Evolutionary conservation across 2,113 vertebrate genomes (phyloP).

Genomic region (Chionodraco myersi): DNA sequence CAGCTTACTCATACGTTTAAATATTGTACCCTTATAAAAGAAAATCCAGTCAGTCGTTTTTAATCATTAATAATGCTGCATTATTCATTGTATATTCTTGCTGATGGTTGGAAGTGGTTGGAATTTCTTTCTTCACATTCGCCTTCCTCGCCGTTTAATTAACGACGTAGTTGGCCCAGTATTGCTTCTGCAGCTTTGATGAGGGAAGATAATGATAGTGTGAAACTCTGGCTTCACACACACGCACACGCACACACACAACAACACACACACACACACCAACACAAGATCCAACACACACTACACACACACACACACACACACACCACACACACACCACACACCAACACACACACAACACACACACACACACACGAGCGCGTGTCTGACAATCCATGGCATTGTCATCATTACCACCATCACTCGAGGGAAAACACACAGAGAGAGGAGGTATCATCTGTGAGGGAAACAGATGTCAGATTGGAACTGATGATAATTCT

Average conservation of each 20-base stretch:
- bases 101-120: too few species aligned
- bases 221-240: slow-evolving; percentile 21
- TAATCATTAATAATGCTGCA: background rate
- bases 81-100: too few species aligned
- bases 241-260: background rate
- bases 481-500: background rate
- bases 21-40: too few species aligned
- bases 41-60: background rate
- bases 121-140: background rate
- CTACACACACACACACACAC: slow-evolving; percentile 6
- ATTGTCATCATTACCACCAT: slow-evolving; percentile 18
- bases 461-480: background rate
- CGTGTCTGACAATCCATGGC: slow-evolving; percentile 4
- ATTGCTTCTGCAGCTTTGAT: slow-evolving; percentile 2
- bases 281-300: too few species aligned
- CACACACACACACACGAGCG: background rate
- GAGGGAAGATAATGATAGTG: slow-evolving; percentile 39
- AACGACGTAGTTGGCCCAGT: slow-evolving; percentile 39
- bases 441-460: background rate
- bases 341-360: background rate
- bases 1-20: background rate
- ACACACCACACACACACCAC: slow-evolving; percentile 1
- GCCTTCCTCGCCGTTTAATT: slow-evolving; percentile 6
- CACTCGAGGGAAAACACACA: slow-evolving; percentile 12
- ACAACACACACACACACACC: background rate